Percentiles rank a stretch among this genome's conserved stretches.
Evolutionary conservation across 2,888 invertebrate species (phyloP).

Genomic region (Cryptops parisi): DNA sequence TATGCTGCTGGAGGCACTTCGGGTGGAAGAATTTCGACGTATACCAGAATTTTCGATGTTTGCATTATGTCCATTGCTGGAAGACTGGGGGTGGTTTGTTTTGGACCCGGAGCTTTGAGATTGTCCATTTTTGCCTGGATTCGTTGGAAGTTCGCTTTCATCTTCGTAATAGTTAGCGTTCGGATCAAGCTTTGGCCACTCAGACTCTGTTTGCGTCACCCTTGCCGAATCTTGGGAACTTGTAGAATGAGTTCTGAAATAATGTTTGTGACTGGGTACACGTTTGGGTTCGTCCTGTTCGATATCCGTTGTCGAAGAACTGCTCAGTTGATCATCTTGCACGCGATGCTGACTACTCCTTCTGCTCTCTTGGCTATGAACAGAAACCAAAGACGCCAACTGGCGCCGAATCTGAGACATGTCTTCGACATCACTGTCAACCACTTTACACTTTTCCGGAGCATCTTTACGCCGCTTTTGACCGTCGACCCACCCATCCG

Average conservation of each 20-base stretch:
- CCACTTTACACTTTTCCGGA: not conserved
- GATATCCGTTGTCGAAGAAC: conserved; percentile 5
- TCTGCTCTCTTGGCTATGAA: not conserved
- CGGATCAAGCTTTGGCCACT: conserved; percentile 2
- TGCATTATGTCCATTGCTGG: not conserved
- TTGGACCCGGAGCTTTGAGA: not conserved
- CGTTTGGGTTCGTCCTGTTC: not conserved
- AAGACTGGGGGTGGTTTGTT: not conserved
- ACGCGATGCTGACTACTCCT: not conserved
- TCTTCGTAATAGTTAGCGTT: conserved; percentile 11
- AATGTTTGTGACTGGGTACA: not conserved
- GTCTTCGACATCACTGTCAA: conserved; percentile 6
- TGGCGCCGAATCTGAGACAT: not conserved
- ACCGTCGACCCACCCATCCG: conserved; percentile 5
- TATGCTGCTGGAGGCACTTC: not conserved
- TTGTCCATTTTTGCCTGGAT: not conserved
- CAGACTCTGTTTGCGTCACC: not conserved
- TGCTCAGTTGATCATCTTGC: conserved; percentile 4
- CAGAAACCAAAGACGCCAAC: not conserved
- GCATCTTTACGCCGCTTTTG: not conserved
- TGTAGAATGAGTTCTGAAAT: not conserved
- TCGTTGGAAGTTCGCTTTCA: not conserved
- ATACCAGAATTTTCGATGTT: too few species aligned
- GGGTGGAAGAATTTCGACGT: too few species aligned
- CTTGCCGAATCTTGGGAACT: not conserved